Base-by-base conservation (phyloP, 2,113 vertebrate species). In the Atractosteus spatula region DNA sequence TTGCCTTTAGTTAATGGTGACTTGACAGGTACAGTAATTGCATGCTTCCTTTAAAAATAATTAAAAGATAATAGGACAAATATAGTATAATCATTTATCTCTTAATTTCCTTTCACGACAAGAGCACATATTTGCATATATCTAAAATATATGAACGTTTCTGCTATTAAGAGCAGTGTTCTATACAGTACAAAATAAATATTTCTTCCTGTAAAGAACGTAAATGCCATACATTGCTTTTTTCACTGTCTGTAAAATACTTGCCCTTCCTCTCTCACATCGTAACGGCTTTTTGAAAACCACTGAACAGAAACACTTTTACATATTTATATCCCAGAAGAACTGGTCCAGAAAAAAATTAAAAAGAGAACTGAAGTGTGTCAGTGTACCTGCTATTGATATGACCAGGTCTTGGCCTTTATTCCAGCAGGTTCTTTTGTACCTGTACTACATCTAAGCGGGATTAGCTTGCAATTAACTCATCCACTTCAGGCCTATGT, bases 1-100 rank as follows among this genome's bases (percentile, higher is more conserved):
- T 43, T 45, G 14, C 64, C 64, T 66, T 47, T 66, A 66, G 42
- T 66, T 66, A 66, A 66, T 66, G 64, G 64, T 12, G 64, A 66
- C 8, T 14, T 47, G 44, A 12, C 7, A 16, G 64, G 45, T 29
- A 29, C 29, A 29, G 29, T 47, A 66, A 44, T n/a, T 16, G 10
- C 42, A 45, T 7, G 42, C 41, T 66, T 44, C 64, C 43, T 66
- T 51, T 66, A 66, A 44, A 45, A 8, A 47, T 44, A 13, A 47
- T 66, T 66, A 66, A 66, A 45, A 44, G 64, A 47, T 66, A 66
- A 66, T 66, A 66, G 42, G 43, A 66, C 64, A 66, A 66, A 66
- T 44, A 45, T 3, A 44, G 12, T 44, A 66, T 12, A 16, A 44
- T n/a, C 12, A 51, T 51, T 51, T 51, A 10, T 51, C 47, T 51